Percentiles rank a stretch among this genome's conserved stretches.
These are phyloP conservation scores for Staurois parvus DNA, from an alignment of 2,797 vertebrate species.

Conservation along the genomic window DNA sequence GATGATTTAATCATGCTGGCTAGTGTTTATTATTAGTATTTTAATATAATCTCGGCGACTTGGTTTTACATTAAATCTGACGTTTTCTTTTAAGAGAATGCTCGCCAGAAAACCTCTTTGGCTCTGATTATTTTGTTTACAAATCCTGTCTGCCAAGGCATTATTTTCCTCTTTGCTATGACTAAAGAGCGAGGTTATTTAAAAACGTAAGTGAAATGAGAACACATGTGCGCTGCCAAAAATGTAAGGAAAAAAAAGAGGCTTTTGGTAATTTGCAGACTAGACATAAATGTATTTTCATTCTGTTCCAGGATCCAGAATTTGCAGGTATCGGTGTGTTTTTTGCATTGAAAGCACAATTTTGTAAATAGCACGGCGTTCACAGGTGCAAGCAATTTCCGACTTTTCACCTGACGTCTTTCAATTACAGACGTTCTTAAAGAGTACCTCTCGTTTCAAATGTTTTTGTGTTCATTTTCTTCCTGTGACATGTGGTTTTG, in stretches of 20 bases:
- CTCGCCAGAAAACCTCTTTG: slow-evolving; percentile 59
- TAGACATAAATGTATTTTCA: slow-evolving; percentile 52
- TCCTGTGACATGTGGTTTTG: background rate
- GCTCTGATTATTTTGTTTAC: slow-evolving; percentile 56
- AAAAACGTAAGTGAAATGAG: slow-evolving; percentile 55
- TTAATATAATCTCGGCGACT: slow-evolving; percentile 52
- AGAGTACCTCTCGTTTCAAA: background rate
- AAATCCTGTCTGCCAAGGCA: slow-evolving; percentile 55
- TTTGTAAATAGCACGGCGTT: background rate
- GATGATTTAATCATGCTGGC: slow-evolving; percentile 37
- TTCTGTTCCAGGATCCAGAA: slow-evolving; percentile 7
- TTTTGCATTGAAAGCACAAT: slow-evolving; percentile 1
- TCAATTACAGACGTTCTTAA: background rate
- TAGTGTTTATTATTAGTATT: slow-evolving; percentile 50
- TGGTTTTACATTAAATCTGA: slow-evolving; percentile 46
- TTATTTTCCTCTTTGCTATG: slow-evolving; percentile 56
- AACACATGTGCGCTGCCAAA: slow-evolving; percentile 43
- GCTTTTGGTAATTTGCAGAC: slow-evolving; percentile 36
- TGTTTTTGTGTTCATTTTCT: background rate
- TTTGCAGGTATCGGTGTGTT: slow-evolving; percentile 22
- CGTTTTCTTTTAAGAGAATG: slow-evolving; percentile 36
- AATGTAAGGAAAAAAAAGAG: slow-evolving; percentile 36
- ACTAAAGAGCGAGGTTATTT: slow-evolving; percentile 52
- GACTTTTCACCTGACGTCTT: background rate
- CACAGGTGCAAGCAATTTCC: slow-evolving; percentile 27